Base-by-base conservation (phyloP, 2,113 vertebrate genomes). In the Uropsilus gracilis region DNA sequence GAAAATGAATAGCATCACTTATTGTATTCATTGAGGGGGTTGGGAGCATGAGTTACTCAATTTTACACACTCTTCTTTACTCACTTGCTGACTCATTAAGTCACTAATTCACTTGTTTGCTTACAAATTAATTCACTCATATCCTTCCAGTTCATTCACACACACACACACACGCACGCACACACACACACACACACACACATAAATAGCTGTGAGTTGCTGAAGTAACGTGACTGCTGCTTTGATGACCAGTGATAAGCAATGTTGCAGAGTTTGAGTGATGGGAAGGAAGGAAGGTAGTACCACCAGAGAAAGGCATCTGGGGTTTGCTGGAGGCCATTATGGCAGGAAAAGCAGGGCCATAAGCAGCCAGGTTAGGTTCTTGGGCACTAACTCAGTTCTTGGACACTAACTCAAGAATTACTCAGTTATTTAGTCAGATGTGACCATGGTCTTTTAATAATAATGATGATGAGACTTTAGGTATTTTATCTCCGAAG, bases 21-120 rank as follows among this genome's bases (percentile, higher is more conserved):
- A 91, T 55, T 72, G 9, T 44, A 94, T 97, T 86, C 44, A 78
- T 84, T 44, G 69, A 89, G 48, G 88, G 71, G 66, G n/a, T 76
- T 73, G 34, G 73, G 48, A 86, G 44, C 16, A 2, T 16, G 37
- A 44, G 32, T 68, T 37, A 20, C 72, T 95, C 77, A 66, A 77
- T 89, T 93, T 89, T 75, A 50, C 30, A 88, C 84, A 78, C 13
- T 44, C 75, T 55, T 89, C 46, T 81, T 82, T 86, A 55, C 87
- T 93, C 61, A 22, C 95, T 93, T 32, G 24, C 82, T 86, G 83
- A 94, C 48, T 86, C 89, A 93, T 87, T 87, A 84, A 78, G 94
- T 85, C 82, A 85, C 90, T 91, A 91, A 97, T 93, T 82, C 61
- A 77, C 68, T 89, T 61, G 11, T 85, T 87, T 57, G 11, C 55